Percentiles rank a stretch among this genome's conserved stretches.
phyloP scores from a whole-genome alignment of 2,797 vertebrate species.

The Coreius guichenoti region DNA sequence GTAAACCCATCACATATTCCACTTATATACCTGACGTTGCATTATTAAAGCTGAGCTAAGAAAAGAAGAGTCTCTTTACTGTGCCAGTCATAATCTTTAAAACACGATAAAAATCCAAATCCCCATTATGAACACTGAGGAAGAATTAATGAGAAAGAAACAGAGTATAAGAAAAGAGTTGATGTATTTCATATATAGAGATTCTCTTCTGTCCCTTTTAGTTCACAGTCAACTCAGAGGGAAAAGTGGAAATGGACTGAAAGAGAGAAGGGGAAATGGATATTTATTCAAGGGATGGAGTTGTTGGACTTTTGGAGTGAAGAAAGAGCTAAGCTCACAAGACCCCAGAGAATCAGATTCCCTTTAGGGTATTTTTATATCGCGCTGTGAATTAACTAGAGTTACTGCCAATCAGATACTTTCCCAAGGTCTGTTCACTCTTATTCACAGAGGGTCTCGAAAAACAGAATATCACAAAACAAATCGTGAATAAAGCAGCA shows the following conservation, averaged over 20 bases:
- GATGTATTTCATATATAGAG: not conserved
- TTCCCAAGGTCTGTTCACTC: conserved; percentile 13
- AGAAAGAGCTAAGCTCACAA: conserved; percentile 32
- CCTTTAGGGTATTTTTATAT: conserved; percentile 28
- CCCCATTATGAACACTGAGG: not conserved
- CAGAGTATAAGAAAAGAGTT: not conserved
- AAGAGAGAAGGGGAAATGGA: conserved; percentile 7
- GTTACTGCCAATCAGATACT: conserved; percentile 3
- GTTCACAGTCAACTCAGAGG: not conserved
- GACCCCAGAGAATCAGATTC: not conserved
- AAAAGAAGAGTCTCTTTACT: conserved; percentile 22
- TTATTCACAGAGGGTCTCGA: not conserved
- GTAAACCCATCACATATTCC: not conserved
- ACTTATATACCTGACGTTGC: not conserved
- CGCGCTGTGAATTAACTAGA: conserved; percentile 25
- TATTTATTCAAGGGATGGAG: conserved; percentile 52
- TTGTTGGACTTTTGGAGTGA: conserved; percentile 36
- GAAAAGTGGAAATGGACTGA: conserved; percentile 3
- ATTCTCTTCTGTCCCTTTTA: not conserved
- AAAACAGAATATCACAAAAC: not conserved
- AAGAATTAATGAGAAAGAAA: not conserved
- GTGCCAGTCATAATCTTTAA: not conserved
- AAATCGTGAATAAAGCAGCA: not conserved
- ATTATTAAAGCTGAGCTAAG: conserved; percentile 18
- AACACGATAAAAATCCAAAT: not conserved